Evolutionary conservation across 1,140 invertebrate genomes (phyloP), one percentile per base, ranked within the genome.

Genomic region (Cydia strobilella): DNA sequence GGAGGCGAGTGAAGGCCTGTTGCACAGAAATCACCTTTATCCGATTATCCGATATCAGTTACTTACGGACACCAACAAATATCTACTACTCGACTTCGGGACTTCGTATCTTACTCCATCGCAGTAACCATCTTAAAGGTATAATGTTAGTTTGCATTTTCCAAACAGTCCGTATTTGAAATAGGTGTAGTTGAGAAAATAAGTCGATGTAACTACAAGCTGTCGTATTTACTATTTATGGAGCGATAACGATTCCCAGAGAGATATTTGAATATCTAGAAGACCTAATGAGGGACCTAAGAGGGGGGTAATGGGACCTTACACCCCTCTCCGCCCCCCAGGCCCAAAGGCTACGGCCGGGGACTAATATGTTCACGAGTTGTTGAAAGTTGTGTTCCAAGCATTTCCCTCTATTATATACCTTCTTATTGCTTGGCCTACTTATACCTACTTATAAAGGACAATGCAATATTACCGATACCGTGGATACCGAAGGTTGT

Each of bases 11-110:
- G 18, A 59, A n/a, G 20, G 54, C 9, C 51, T 59, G 18, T 10
- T 23, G 54, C 18, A 59, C 54, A 59, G 54, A 59, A 59, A 59
- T 59, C 54, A n/a, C 54, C 54, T 23, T 23, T 59, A 59, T 59
- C 54, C 54, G 54, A 59, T 59, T 23, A 59, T 59, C 54, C 54
- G 54, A 59, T 59, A 59, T 59, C 54, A 23, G 54, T 59, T 59
- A 59, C 54, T 59, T 23, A 59, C 54, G 54, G 10, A 23, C 54
- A 59, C 54, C 18, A 59, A 59, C 54, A 59, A 23, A 59, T 59
- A 12, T 59, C 54, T 23, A 59, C 20, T 7, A 59, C 54, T 23
- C 54, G 54, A 10, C 20, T 59, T 23, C 20, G 9, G 23, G 23
- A 20, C n/a, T 23, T 59, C 7, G 9, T 23, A 23, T 23, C 20